Conservation (phyloP, 2,888 invertebrate species). For the Oligia latruncula region DNA sequence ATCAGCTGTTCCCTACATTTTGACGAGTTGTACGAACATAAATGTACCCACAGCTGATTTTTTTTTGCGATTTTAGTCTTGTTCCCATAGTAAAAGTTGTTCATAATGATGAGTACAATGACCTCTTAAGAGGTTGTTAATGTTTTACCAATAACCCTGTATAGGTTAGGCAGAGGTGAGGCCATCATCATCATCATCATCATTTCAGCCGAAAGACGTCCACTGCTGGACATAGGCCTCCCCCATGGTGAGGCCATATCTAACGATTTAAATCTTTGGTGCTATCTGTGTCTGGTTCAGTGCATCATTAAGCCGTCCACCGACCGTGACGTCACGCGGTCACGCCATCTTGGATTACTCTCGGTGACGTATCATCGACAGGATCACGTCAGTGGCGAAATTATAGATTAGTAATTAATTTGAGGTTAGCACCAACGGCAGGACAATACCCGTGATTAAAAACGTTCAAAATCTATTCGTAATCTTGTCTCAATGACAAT, state of each 20-base stretch:
- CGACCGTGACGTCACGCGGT: slow-evolving; percentile 19
- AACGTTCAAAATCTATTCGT: not conserved
- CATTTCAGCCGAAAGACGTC: too few relatives aligned
- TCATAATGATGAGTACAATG: too few relatives aligned
- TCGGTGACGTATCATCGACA: slow-evolving; percentile 6
- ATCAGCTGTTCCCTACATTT: too few relatives aligned
- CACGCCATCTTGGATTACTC: slow-evolving; percentile 42
- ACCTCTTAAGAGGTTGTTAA: too few relatives aligned
- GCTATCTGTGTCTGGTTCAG: slow-evolving; percentile 21
- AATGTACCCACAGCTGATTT: too few relatives aligned
- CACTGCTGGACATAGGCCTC: too few relatives aligned
- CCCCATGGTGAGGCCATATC: not conserved
- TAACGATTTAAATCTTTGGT: slow-evolving; percentile 1
- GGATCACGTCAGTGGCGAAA: not conserved
- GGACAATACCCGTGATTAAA: not conserved
- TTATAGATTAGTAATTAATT: slow-evolving; percentile 1
- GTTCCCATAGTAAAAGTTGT: too few relatives aligned
- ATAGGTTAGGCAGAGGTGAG: not conserved
- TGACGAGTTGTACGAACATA: too few relatives aligned
- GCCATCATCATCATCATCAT: too few relatives aligned
- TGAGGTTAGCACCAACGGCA: not conserved
- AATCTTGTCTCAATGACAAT: not conserved
- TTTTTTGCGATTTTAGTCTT: too few relatives aligned
- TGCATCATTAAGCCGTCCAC: slow-evolving; percentile 15
- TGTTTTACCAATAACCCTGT: too few relatives aligned